Evolutionary conservation across 2,888 invertebrate genomes (phyloP), one percentile per base, ranked within the genome.

Genomic region (Nymphalis c-album): DNA sequence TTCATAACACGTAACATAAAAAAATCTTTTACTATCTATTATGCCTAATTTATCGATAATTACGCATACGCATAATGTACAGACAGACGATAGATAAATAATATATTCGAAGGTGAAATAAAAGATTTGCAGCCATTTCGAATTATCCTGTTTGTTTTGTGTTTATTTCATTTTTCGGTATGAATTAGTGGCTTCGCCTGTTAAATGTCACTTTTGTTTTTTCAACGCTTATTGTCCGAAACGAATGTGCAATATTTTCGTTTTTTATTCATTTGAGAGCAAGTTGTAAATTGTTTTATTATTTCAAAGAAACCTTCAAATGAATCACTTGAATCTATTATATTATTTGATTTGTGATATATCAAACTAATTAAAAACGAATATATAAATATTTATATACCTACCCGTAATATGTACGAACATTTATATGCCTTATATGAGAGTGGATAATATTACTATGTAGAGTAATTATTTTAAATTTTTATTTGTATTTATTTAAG

Each of bases 91-190:
- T 53, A 20, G 3, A 20, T 4, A 47, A 4, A 31, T 40, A 2
- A 17, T 63, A 57, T 64, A 10, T 57, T 16, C 6, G 17, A 40
- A 53, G 26, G 22, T 50, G 35, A 51, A 63, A 68, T 63, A 60
- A 68, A 64, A 65, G 63, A 68, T 71, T 51, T 57, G 50, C 58
- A 20, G 62, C 62, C 61, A 67, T 71, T 67, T 71, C 69, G 60
- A 63, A 68, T 66, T 35, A 22, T 47, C 45, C 10, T 35, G 20
- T 20, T 40, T 57, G n/a, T 59, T 63, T 68, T 35, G 40, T 66
- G 57, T 65, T 62, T 69, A 66, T 71, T 69, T 48, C 63, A 48
- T 66, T 60, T 68, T 69, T 68, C 31, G 46, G 45, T 63, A 67
- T 69, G 61, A 69, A 63, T 60, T n/a, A 61, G 64, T 61, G 35